A percentile compares a stretch with the other conserved stretches of the same genome.
phyloP scores from a whole-genome alignment of 2,888 invertebrate species.

The Apodemia zela region DNA sequence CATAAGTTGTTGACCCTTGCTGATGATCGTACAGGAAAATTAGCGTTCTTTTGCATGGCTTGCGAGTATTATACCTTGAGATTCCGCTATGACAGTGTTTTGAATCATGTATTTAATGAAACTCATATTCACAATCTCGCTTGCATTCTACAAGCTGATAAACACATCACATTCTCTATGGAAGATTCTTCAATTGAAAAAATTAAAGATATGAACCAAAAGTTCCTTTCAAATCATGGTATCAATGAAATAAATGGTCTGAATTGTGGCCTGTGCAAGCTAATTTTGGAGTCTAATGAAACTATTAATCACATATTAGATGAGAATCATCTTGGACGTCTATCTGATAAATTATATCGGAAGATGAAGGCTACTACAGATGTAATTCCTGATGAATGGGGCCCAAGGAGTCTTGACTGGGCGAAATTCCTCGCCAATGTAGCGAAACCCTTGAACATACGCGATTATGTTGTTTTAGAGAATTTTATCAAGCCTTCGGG shows the following conservation, averaged over 20 bases:
- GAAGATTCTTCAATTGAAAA: conserved; percentile 53
- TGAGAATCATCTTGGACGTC: conserved; percentile 61
- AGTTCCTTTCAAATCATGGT: conserved; percentile 44
- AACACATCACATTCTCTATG: conserved; percentile 54
- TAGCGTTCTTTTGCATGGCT: conserved; percentile 71
- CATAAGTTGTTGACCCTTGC: conserved; percentile 64
- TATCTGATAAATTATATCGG: conserved; percentile 63
- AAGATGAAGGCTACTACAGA: conserved; percentile 53
- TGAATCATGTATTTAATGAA: conserved; percentile 70
- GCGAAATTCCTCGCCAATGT: conserved; percentile 66
- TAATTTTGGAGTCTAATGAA: conserved; percentile 49
- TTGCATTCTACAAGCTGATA: conserved; percentile 60
- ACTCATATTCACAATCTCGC: conserved; percentile 66
- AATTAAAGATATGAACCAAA: conserved; percentile 61
- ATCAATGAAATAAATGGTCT: conserved; percentile 51
- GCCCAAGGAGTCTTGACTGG: conserved; percentile 69
- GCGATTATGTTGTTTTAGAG: conserved; percentile 68
- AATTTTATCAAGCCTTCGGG: conserved; percentile 71
- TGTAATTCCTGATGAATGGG: conserved; percentile 67
- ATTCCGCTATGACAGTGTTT: conserved; percentile 69
- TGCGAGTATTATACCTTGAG: conserved; percentile 72
- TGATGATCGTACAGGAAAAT: conserved; percentile 69
- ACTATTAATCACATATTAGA: conserved; percentile 62
- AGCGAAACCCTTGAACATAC: conserved; percentile 60
- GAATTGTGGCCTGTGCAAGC: conserved; percentile 56